Base-by-base conservation (phyloP, 2,113 vertebrate genomes). In the Struthio camelus region DNA sequence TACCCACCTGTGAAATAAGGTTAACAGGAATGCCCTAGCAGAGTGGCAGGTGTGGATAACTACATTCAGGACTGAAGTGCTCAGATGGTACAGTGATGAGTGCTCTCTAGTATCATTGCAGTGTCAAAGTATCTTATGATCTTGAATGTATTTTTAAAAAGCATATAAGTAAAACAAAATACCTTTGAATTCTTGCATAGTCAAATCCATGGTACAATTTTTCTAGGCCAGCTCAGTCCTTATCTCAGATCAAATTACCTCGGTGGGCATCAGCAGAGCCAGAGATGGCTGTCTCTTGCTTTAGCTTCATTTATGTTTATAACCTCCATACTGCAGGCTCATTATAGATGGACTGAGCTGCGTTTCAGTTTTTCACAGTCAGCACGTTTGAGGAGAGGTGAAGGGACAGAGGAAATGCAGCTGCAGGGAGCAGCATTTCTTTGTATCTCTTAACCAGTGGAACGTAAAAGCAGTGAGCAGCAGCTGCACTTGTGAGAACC, bases 71-170 rank as follows among this genome's bases (percentile, higher is more conserved):
- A 30, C 18, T 32, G 22, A 58, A 85, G 51, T 61, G 42, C 73
- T 94, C 61, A 6, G 72, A 27, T 12, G 36, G 53, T 36, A 53
- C 90, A 87, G 75, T 61, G 23, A 75, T 40, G 80, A 94, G 70
- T 25, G 70, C 61, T 65, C 70, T 94, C 61, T 24, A 72, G 58
- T 25, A 81, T 23, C 54, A 22, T 77, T 78, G 11, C 20, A 10
- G 69, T 65, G 61, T 56, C 78, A 48, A 64, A 84, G 84, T 79
- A 66, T 59, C 75, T 85, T 36, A 50, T 0, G 0, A 16, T 73
- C 72, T 50, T 72, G 38, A 91, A 89, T 56, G 66, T 72, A 76
- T 58, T 91, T 95, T 42, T 70, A 84, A 91, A 93, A 94, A 96
- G 58, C 34, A 32, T 10, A 13, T 66, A 77, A 94, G 50, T 53